Evolutionary conservation across 2,113 vertebrate genomes (phyloP), one percentile per base, ranked within the genome.

Genomic region (Lipophrys pholis): DNA sequence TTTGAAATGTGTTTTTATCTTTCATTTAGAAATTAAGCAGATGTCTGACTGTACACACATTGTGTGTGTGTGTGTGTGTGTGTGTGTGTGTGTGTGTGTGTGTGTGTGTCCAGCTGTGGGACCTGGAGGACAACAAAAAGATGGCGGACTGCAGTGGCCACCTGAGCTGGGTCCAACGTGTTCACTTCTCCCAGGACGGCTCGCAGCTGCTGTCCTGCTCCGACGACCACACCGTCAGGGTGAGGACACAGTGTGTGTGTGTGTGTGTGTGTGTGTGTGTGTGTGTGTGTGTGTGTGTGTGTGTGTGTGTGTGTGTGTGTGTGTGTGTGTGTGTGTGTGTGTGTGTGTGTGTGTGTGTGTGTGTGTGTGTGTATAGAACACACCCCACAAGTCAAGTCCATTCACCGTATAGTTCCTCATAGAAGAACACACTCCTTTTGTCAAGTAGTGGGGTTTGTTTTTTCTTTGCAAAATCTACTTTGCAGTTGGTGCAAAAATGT

Each of bases 211-310:
- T 99, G 62, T 99, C 97, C 21, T 96, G 95, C 69, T 98, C 97
- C n/a, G 95, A 98, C 72, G 98, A 99, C 81, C 95, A 97, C 76
- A 98, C 97, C 58, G 89, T 99, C 84, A 94, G 96, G 21, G 98
- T 99, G 3, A 17, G 46, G 14, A 15, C n/a, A 43, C 2, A 14
- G 21, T 51, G 17, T 45, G 10, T 39, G 6, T 53, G 41, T 42
- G 21, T 50, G 43, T 11, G 43, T 46, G 43, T 12, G 30, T 30
- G 8, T 8, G 9, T 55, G 10, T 43, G 11, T 36, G 39, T 30
- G 21, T 30, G 21, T 30, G 21, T 30, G 21, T 30, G 21, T 30
- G 21, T 30, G 21, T 30, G 21, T 30, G 21, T 30, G 21, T 30
- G 21, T 30, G 21, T 30, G 21, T 30, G 21, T 30, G 21, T 30